These are phyloP conservation scores for Percina caprodes DNA, from an alignment of 2,113 vertebrate species.

Conservation along the genomic window DNA sequence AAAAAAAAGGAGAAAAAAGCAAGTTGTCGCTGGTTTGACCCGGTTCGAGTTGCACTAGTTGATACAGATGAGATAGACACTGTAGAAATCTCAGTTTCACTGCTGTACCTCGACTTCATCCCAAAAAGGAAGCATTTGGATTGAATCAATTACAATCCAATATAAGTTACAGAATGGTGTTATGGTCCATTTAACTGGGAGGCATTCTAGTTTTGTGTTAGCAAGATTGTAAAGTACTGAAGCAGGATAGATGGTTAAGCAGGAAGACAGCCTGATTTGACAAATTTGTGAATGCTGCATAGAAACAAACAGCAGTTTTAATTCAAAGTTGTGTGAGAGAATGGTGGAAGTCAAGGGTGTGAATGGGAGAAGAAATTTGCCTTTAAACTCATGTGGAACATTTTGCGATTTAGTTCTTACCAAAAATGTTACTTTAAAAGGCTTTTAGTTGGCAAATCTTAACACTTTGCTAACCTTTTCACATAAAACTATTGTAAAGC, in stretches of 20 bases:
- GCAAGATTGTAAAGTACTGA: background rate
- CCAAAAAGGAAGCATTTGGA: background rate
- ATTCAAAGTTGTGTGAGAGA: background rate
- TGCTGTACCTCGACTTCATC: background rate
- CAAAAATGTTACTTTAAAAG: background rate
- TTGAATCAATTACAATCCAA: background rate
- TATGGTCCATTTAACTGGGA: background rate
- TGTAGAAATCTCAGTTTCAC: slow-evolving; percentile 48
- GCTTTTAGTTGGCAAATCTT: background rate
- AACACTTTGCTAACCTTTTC: background rate
- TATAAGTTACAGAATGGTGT: background rate
- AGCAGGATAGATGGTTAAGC: background rate
- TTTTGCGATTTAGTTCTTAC: background rate
- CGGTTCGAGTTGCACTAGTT: slow-evolving; percentile 16
- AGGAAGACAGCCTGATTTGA: background rate
- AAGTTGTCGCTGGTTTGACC: slow-evolving; percentile 43
- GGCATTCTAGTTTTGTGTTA: background rate
- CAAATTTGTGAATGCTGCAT: too few relatives aligned
- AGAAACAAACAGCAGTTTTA: background rate
- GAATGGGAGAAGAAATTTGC: background rate
- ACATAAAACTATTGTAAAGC: background rate
- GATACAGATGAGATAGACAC: slow-evolving; percentile 9
- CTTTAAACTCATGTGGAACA: background rate
- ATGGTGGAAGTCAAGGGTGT: background rate
- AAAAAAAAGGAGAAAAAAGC: slow-evolving; percentile 1